These are phyloP conservation scores for Corynorhinus townsendii DNA, from an alignment of 2,113 vertebrate species.

Conservation along the genomic window DNA sequence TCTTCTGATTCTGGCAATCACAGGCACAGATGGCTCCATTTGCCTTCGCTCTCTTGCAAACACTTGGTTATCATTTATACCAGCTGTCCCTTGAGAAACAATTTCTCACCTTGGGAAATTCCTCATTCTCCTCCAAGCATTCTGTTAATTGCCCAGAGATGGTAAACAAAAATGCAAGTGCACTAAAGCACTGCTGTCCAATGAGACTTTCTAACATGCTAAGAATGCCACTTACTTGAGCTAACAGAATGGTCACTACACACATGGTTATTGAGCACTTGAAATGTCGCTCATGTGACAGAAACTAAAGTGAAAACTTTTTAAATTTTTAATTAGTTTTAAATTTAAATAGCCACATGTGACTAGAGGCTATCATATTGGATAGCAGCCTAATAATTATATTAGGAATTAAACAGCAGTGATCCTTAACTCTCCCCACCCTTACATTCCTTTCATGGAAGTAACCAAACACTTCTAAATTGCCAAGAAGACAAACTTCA, in stretches of 20 bases:
- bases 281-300: neutral
- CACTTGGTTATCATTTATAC: neutral
- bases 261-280: accelerated
- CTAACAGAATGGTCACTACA: neutral
- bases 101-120: neutral
- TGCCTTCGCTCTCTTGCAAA: neutral
- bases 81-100: neutral
- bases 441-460: neutral
- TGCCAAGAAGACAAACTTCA: neutral
- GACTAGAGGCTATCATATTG: neutral
- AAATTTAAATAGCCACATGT: neutral
- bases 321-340: neutral
- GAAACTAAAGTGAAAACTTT: neutral
- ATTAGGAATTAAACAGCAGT: neutral
- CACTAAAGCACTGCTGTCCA: neutral
- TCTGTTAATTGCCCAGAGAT: neutral
- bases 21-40: neutral
- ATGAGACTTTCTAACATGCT: neutral
- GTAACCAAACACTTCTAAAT: neutral
- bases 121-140: neutral
- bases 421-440: neutral
- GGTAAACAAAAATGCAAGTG: neutral
- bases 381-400: neutral
- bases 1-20: neutral
- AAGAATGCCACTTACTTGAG: neutral